Conservation (phyloP, 2,888 invertebrate species). For the Cerastoderma edule region DNA sequence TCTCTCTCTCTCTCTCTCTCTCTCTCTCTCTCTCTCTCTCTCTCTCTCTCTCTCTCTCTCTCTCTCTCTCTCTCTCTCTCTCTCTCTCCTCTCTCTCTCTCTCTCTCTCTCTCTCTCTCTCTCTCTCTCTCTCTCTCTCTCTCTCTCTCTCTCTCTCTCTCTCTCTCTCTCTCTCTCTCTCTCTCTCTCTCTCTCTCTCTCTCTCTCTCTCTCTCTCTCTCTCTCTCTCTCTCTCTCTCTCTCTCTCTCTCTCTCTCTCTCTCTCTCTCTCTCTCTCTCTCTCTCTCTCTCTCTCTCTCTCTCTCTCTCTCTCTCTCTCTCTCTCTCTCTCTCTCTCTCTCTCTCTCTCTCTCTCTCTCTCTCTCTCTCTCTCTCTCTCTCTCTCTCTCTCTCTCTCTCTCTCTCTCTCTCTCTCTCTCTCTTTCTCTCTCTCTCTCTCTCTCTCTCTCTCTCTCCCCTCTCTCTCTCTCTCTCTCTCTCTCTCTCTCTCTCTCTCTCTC, state of each 20-base stretch:
- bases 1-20: slow-evolving; percentile 12
- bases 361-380: slow-evolving; percentile 5
- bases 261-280: slow-evolving; percentile 32
- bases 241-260: slow-evolving; percentile 24
- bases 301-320: slow-evolving; percentile 19
- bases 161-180: slow-evolving; percentile 28
- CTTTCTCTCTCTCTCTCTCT: slow-evolving; percentile 20
- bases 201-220: slow-evolving; percentile 27
- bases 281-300: slow-evolving; percentile 31
- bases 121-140: slow-evolving; percentile 19
- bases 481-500: slow-evolving; percentile 5
- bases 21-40: slow-evolving; percentile 4
- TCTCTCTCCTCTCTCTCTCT: slow-evolving; percentile 19
- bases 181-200: slow-evolving; percentile 25
- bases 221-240: slow-evolving; percentile 19
- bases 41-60: slow-evolving; percentile 10
- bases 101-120: slow-evolving; percentile 28
- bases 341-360: no score
- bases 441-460: slow-evolving; percentile 28
- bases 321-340: no score
- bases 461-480: slow-evolving; percentile 24
- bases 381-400: slow-evolving; percentile 11
- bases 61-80: slow-evolving; percentile 22
- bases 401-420: slow-evolving; percentile 13
- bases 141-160: slow-evolving; percentile 11